Percentiles rank a stretch among this genome's conserved stretches.
These are phyloP conservation scores for Syncerus caffer DNA, from an alignment of 2,797 vertebrate species.

Conservation along the genomic window DNA sequence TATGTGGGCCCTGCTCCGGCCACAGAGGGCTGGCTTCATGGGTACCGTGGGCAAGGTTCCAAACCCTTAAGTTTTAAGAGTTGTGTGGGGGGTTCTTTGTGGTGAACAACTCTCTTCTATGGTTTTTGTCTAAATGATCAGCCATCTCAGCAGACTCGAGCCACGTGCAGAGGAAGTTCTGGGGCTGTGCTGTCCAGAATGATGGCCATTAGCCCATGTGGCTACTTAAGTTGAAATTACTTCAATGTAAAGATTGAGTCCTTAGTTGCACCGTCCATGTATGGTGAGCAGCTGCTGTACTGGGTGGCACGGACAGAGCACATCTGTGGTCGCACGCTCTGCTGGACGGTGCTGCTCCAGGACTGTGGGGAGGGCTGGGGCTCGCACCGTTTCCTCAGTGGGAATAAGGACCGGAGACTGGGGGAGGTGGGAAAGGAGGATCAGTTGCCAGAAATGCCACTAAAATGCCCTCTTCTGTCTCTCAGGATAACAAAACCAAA, in stretches of 20 bases:
- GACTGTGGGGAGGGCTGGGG: background rate
- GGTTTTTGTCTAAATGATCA: background rate
- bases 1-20: slow-evolving; percentile 63
- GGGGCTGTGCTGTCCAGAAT: background rate
- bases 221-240: background rate
- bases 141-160: background rate
- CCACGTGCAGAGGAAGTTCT: background rate
- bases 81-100: background rate
- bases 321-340: background rate
- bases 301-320: background rate
- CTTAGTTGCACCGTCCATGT: background rate
- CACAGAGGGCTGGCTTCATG: background rate
- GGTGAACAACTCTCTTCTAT: background rate
- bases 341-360: background rate
- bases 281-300: background rate
- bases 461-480: slow-evolving; percentile 60
- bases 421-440: background rate
- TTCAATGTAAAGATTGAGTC: background rate
- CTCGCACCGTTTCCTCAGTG: background rate
- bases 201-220: background rate
- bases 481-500: slow-evolving; percentile 98
- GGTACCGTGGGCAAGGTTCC: background rate
- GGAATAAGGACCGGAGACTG: background rate
- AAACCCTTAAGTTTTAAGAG: background rate
- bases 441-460: background rate